Percentiles rank a stretch among this genome's conserved stretches.
Evolutionary conservation across 1,140 invertebrate species (phyloP).

Genomic region (Metopolophium dirhodum): DNA sequence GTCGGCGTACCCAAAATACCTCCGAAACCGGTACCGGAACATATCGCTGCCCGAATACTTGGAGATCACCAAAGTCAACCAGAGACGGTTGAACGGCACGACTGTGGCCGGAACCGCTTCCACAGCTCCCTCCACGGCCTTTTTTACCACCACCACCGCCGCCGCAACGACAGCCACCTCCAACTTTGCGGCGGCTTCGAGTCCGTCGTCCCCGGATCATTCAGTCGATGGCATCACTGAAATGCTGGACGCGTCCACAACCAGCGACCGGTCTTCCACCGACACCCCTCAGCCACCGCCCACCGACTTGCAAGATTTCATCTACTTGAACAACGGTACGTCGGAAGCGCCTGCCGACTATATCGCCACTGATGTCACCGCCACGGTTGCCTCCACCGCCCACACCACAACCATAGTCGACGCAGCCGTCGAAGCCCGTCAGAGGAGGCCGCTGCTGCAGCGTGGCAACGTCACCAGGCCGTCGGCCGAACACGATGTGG

Average conservation of each 20-base stretch:
- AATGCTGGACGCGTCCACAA: neutral
- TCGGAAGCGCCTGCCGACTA: neutral
- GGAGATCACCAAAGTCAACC: slow-evolving; percentile 42
- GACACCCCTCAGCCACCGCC: neutral
- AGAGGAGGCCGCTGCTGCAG: neutral
- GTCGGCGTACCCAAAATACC: neutral
- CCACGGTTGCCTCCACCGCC: neutral
- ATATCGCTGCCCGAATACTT: slow-evolving; percentile 45
- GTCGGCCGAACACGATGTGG: slow-evolving; percentile 55
- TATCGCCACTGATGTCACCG: neutral
- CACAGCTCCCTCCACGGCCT: neutral
- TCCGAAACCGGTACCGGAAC: slow-evolving; percentile 7
- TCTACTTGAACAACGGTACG: slow-evolving; percentile 25
- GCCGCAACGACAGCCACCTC: neutral
- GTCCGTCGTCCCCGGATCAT: neutral
- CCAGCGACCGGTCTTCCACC: neutral
- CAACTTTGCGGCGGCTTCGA: neutral
- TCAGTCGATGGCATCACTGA: neutral
- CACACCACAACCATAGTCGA: neutral
- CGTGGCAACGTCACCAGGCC: neutral
- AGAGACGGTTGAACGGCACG: slow-evolving; percentile 20
- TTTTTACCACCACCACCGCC: neutral
- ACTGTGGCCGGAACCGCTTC: neutral
- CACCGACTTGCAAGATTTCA: slow-evolving; percentile 37
- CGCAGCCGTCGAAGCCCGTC: neutral